phyloP scores from a whole-genome alignment of 2,888 invertebrate genomes.

The Drosophila phalerata region DNA sequence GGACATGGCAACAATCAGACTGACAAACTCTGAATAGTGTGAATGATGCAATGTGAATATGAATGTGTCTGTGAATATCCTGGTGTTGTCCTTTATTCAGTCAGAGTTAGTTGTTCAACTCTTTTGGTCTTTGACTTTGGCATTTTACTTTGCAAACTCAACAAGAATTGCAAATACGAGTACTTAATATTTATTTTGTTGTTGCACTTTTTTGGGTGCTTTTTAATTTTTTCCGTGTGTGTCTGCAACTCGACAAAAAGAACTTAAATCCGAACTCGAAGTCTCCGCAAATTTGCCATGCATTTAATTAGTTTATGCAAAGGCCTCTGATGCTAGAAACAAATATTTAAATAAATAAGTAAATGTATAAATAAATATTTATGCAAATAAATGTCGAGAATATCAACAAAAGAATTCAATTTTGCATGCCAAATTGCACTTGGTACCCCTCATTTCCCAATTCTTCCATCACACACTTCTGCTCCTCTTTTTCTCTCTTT shows the following conservation, averaged over 20 bases:
- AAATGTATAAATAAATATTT: slow-evolving; percentile 43
- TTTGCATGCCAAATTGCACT: slow-evolving; percentile 60
- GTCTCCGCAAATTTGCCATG: slow-evolving; percentile 52
- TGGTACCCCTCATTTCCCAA: slow-evolving; percentile 19
- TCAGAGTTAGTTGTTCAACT: slow-evolving; percentile 34
- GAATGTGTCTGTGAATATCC: not conserved
- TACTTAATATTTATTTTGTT: slow-evolving; percentile 69
- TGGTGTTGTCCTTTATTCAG: slow-evolving; percentile 25
- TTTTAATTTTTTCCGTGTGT: slow-evolving; percentile 12
- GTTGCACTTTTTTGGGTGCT: slow-evolving; percentile 10
- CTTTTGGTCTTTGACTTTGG: slow-evolving; percentile 27
- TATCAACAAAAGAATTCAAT: slow-evolving; percentile 57
- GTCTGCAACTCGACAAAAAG: not conserved
- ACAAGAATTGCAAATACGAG: slow-evolving; percentile 57
- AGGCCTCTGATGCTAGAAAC: slow-evolving; percentile 19
- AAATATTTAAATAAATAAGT: slow-evolving; percentile 34
- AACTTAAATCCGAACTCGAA: slow-evolving; percentile 6
- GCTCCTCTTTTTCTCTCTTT: too few species aligned
- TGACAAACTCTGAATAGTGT: too few species aligned
- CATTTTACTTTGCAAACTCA: slow-evolving; percentile 46
- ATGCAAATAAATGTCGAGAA: slow-evolving; percentile 40
- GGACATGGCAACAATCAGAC: too few species aligned
- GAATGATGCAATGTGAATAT: not conserved
- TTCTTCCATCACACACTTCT: not conserved
- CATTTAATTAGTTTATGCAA: slow-evolving; percentile 71